Conservation (phyloP, 2,888 invertebrate species). For the Erebia aethiops region DNA sequence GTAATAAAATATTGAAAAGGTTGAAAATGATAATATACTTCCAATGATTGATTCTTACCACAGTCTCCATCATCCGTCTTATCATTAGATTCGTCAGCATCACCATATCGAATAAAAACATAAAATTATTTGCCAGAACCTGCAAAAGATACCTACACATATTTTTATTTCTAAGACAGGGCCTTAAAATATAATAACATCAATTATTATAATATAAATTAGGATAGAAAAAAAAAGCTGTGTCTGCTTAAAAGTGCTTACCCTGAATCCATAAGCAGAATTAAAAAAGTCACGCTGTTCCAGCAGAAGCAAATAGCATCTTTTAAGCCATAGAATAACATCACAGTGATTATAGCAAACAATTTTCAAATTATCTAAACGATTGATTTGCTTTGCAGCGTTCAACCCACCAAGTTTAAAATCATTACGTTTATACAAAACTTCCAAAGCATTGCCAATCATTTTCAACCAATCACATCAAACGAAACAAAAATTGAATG, state of each 20-base stretch:
- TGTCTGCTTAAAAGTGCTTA: conserved; percentile 17
- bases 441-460: conserved; percentile 37
- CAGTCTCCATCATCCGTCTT: conserved; percentile 35
- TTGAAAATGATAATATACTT: no score
- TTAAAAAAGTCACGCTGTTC: conserved; percentile 41
- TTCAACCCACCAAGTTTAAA: background rate
- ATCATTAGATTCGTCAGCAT: conserved; percentile 37
- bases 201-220: background rate
- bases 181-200: no score
- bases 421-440: conserved; percentile 21
- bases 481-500: conserved; percentile 38
- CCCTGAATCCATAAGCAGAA: conserved; percentile 38
- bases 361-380: conserved; percentile 32
- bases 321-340: conserved; percentile 33
- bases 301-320: conserved; percentile 39
- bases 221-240: background rate
- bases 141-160: conserved; percentile 28
- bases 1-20: no score
- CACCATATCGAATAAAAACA: conserved; percentile 36
- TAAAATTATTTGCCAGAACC: conserved; percentile 31
- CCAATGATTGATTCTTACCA: conserved; percentile 27
- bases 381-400: background rate
- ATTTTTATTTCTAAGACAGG: no score
- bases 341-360: conserved; percentile 22
- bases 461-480: no score